A percentile compares a stretch with the other conserved stretches of the same genome.
Conservation (phyloP, 2,797 vertebrate species). For the Hydrophis major region DNA sequence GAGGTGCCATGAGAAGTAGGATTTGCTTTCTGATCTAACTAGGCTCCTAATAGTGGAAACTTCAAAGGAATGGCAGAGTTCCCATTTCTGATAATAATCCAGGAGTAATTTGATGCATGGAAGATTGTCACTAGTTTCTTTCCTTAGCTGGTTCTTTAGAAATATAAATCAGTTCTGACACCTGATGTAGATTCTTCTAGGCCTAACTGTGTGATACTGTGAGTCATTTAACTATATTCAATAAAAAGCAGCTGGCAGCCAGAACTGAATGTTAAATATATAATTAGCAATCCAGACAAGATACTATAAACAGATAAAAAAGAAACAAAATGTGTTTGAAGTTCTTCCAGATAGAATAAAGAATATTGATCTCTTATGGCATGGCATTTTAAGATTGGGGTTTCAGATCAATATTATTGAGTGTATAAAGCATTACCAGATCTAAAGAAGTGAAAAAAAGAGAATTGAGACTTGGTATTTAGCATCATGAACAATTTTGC, state of each 20-base stretch:
- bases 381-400: not conserved
- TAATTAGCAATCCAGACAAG: not conserved
- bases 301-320: conserved; percentile 4
- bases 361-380: conserved; percentile 8
- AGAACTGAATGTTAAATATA: conserved; percentile 31
- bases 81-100: not conserved
- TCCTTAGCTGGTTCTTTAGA: not conserved
- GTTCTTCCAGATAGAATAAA: not conserved
- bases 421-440: not conserved
- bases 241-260: conserved; percentile 4
- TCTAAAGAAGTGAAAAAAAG: not conserved
- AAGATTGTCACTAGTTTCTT: not conserved
- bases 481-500: not conserved
- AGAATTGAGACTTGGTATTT: not conserved
- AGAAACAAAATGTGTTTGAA: conserved; percentile 7
- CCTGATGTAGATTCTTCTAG: not conserved
- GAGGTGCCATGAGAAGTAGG: not conserved
- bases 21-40: not conserved
- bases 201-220: conserved; percentile 8
- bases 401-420: not conserved
- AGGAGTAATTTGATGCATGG: not conserved
- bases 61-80: not conserved
- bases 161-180: not conserved
- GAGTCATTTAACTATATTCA: conserved; percentile 9
- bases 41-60: not conserved